phyloP scores from a whole-genome alignment of 2,797 vertebrate species.

The Halcyon badia region DNA sequence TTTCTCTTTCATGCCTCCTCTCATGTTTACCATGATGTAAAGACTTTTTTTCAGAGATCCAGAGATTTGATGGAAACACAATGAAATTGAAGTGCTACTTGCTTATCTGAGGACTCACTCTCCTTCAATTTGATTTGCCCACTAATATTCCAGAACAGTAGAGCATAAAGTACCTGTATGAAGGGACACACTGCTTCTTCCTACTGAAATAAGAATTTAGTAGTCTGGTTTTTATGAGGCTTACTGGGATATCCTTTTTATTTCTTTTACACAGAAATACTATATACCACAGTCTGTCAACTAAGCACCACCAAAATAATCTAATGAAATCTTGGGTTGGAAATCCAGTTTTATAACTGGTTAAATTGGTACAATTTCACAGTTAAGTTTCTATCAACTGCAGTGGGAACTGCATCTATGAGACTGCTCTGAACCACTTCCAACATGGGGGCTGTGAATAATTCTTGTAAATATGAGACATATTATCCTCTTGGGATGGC shows the following conservation, averaged over 20 bases:
- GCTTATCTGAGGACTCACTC: background rate
- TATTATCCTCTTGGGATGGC: background rate
- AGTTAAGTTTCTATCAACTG: background rate
- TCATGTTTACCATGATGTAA: background rate
- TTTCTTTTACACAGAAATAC: background rate
- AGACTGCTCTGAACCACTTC: background rate
- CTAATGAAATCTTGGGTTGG: background rate
- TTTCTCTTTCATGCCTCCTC: background rate
- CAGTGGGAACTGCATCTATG: background rate
- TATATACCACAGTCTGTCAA: background rate
- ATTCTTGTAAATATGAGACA: background rate
- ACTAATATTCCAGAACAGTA: background rate
- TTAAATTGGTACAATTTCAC: background rate
- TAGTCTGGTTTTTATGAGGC: background rate
- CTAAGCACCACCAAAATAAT: background rate
- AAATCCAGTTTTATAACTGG: background rate
- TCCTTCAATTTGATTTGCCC: background rate
- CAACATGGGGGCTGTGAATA: background rate
- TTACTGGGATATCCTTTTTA: background rate
- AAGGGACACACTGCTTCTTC: background rate
- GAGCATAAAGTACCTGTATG: background rate
- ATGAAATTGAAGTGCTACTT: background rate
- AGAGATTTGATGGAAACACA: background rate
- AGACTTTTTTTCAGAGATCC: background rate
- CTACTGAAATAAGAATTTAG: background rate